Base-by-base conservation (phyloP, 2,113 vertebrate genomes). In the Hemibagrus wyckioides region DNA sequence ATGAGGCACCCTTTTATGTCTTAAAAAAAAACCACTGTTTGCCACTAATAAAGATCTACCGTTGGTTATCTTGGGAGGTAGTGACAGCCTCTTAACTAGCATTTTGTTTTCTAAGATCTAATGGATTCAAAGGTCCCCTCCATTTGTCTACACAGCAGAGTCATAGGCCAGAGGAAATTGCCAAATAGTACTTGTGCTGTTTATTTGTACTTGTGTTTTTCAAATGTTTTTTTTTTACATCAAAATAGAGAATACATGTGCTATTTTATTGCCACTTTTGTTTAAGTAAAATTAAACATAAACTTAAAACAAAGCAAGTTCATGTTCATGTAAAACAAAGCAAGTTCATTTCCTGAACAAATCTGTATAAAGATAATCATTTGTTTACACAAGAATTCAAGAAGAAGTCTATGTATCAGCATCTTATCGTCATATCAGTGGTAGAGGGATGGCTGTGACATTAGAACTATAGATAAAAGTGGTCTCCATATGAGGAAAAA, bases 41-140 rank as follows among this genome's bases (percentile, higher is more conserved):
- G 36, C 25, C 76, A 65, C 44, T 63, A 54, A 80, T 67, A 81
- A 71, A 81, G 36, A 44, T 86, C 77, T 52, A 81, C 21, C 48
- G 30, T 6, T 65, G 30, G 67, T 86, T 86, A 86, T 86, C 85
- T 80, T 48, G 21, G 25, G 6, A 21, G 83, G 50, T 48, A 75
- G 69, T 44, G 23, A 84, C 65, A 71, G 48, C 11, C 21, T 36
- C 25, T 44, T 7, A n/a, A 59, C 54, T 59, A 39, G 6, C 2
- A 6, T 54, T 56, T 81, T 52, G 75, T 77, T 30, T 54, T 79
- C 7, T 30, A 77, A 50, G 11, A 77, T 50, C 25, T 8, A 50
- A 6, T 50, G 36, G 67, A 77, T 77, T 54, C 76, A 80, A 80
- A 80, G 77, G 48, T 54, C 30, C n/a, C 8, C 17, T 23, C 7